Base-by-base conservation (phyloP, 2,797 vertebrate species). In the Lophotriccus pileatus region DNA sequence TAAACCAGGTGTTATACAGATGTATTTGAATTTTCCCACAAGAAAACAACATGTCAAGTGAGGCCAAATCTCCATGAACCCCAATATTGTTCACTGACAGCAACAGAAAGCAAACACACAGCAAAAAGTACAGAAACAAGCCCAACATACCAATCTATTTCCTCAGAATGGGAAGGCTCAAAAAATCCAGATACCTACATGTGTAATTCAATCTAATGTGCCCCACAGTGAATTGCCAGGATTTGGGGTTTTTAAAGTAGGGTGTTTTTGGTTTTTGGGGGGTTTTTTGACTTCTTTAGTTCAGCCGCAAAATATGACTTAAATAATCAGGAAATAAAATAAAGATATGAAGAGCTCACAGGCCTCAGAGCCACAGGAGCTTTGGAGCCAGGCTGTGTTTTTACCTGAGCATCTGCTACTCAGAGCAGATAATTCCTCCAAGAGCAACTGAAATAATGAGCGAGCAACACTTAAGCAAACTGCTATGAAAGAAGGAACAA, bases 361-460 rank as follows among this genome's bases (percentile, higher is more conserved):
- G 34, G 49, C 63, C 16, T 41, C 28, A 46, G 32, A 95, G 90
- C 52, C 52, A 52, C 50, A 24, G 67, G 56, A 63, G 50, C 59
- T 69, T 78, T 67, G 53, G 70, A 87, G 60, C 27, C 30, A 12
- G 63, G 75, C 47, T 63, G 20, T 89, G 59, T 83, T 88, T 90
- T 92, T 74, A 90, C 52, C 49, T 85, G 68, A 89, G 53, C 78
- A 80, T 92, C 74, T 94, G 86, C 56, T 80, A n/a, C 64, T 83
- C 49, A 60, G 58, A 89, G 82, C 63, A 82, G 64, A 58, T 30
- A 77, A 85, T 64, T 83, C 41, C n/a, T 96, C 47, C 49, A 89
- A 83, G 8, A 90, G 39, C 47, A 87, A 90, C 56, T 43, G 37
- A 89, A 87, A 74, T 82, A 87, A 87, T 56, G 39, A 93, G 80